These are phyloP conservation scores for Orchesellides sinensis DNA, from an alignment of 2,888 invertebrate genomes.

Conservation along the genomic window DNA sequence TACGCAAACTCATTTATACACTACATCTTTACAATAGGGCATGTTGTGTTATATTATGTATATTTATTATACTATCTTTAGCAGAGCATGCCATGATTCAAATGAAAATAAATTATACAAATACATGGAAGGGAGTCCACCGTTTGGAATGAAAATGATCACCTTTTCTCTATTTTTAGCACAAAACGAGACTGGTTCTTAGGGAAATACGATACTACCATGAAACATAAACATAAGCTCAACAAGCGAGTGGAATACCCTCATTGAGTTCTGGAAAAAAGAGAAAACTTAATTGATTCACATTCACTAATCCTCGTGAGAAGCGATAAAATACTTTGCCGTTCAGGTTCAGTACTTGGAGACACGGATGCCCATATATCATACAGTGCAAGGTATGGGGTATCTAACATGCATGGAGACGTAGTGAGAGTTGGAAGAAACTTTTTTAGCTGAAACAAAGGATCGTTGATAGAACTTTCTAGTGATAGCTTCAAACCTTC, in stretches of 20 bases:
- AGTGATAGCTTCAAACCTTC: too few relatives aligned
- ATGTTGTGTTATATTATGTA: too few relatives aligned
- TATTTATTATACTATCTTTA: too few relatives aligned
- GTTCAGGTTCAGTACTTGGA: too few relatives aligned
- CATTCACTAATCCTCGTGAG: conserved; percentile 60
- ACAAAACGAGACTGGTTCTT: background rate
- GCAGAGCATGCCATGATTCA: too few relatives aligned
- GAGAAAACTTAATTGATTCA: conserved; percentile 56
- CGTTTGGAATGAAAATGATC: background rate
- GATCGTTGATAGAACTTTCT: background rate
- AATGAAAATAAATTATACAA: too few relatives aligned
- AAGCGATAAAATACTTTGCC: conserved; percentile 35
- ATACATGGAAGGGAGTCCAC: too few relatives aligned
- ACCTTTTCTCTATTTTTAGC: conserved; percentile 5
- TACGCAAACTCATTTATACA: too few relatives aligned
- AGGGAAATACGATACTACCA: conserved; percentile 18
- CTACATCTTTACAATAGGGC: too few relatives aligned
- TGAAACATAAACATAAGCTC: conserved; percentile 10
- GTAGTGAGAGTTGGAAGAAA: background rate
- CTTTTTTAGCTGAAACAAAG: background rate
- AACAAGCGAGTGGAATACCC: background rate
- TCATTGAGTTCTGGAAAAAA: background rate
- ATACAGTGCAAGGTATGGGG: background rate
- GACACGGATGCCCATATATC: background rate
- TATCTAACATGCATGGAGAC: too few relatives aligned